A percentile compares a stretch with the other conserved stretches of the same genome.
Evolutionary conservation across 2,113 vertebrate species (phyloP).

Genomic region (Muntiacus reevesi): DNA sequence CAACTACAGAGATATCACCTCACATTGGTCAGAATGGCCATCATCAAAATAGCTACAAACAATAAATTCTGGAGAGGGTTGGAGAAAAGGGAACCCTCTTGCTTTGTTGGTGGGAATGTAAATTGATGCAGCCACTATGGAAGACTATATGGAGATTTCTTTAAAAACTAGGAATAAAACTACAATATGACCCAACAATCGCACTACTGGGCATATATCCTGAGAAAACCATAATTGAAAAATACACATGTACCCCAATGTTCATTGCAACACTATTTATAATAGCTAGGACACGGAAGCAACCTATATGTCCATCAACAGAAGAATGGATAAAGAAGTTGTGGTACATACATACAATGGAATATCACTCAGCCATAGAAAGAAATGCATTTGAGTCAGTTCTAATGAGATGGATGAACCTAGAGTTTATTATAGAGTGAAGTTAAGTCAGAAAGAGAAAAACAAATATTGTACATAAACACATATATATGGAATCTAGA

Average conservation of each 20-base stretch:
- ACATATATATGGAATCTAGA: neutral
- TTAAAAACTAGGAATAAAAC: neutral
- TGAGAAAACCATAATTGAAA: neutral
- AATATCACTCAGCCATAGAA: neutral
- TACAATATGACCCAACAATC: neutral
- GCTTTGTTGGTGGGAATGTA: neutral
- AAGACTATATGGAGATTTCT: neutral
- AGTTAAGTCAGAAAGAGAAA: neutral
- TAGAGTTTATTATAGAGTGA: neutral
- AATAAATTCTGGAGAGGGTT: neutral
- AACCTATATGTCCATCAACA: neutral
- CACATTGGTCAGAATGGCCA: neutral
- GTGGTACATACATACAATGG: neutral
- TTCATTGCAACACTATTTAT: neutral
- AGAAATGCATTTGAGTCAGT: neutral
- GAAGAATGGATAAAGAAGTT: neutral
- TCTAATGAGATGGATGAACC: neutral
- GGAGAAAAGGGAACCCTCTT: neutral
- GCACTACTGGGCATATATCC: neutral
- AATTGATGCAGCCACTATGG: neutral
- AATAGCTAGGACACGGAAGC: neutral
- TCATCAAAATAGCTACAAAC: neutral
- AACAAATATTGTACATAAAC: neutral
- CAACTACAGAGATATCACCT: neutral
- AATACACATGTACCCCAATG: neutral